A percentile compares a stretch with the other conserved stretches of the same genome.
phyloP scores from a whole-genome alignment of 2,113 vertebrate genomes.

The Hyla sarda region DNA sequence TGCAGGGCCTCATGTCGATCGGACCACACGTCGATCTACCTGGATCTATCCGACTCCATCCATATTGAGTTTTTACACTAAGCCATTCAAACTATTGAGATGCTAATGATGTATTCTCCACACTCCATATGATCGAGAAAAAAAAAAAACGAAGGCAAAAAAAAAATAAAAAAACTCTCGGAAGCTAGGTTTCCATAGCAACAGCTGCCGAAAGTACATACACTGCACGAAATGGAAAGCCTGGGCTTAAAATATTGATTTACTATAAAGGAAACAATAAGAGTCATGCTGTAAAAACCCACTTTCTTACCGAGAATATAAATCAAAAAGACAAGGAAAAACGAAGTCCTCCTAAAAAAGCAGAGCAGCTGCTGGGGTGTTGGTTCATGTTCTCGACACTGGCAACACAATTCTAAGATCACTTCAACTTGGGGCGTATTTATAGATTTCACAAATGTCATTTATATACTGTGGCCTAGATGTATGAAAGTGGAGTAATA shows the following conservation, averaged over 20 bases:
- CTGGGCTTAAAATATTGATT: constrained; percentile 22
- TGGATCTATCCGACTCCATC: not conserved
- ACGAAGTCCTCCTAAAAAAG: not conserved
- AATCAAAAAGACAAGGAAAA: not conserved
- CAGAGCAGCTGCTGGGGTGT: not conserved
- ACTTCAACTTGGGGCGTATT: not conserved
- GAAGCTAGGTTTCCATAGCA: not conserved
- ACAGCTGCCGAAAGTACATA: constrained; percentile 19
- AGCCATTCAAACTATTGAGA: not conserved
- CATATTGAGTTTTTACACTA: not conserved
- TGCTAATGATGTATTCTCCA: not conserved
- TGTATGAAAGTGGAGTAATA: too few relatives aligned
- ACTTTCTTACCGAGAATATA: constrained; percentile 5
- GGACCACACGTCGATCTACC: not conserved
- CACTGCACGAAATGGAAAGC: not conserved
- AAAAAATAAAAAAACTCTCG: not conserved
- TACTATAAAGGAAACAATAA: constrained; percentile 15
- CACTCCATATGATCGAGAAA: not conserved
- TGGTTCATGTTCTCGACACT: not conserved
- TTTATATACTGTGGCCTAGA: not conserved
- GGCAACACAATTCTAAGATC: not conserved
- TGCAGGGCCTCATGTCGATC: too few relatives aligned
- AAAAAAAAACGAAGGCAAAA: not conserved
- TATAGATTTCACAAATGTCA: not conserved
- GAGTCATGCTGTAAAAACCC: not conserved